A percentile compares a stretch with the other conserved stretches of the same genome.
Conservation (phyloP, 2,888 invertebrate species). For the Mythimna albipuncta region DNA sequence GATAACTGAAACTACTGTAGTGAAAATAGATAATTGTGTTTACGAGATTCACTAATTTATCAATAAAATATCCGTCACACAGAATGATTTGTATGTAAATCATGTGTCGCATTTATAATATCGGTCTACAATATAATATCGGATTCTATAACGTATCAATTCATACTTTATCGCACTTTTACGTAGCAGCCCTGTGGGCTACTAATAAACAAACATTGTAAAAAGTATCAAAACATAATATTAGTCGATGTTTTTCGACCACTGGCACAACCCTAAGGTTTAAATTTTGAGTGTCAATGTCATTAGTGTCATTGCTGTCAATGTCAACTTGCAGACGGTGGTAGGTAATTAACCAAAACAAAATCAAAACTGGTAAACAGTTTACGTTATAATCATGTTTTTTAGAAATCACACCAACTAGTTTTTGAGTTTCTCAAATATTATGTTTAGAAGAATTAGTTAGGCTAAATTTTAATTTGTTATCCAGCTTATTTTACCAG, state of each 20-base stretch:
- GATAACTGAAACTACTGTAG: too few species aligned
- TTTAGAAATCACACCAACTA: conserved; percentile 11
- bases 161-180: too few species aligned
- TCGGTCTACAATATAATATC: too few species aligned
- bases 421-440: conserved; percentile 19
- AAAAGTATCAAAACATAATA: background rate
- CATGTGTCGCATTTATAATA: too few species aligned
- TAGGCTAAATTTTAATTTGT: conserved; percentile 20
- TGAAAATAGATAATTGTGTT: too few species aligned
- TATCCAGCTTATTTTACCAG: conserved; percentile 7
- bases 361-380: conserved; percentile 54
- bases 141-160: too few species aligned
- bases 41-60: too few species aligned
- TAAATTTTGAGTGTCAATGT: conserved; percentile 11
- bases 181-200: too few species aligned
- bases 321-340: background rate
- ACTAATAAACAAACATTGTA: too few species aligned
- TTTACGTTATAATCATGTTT: conserved; percentile 29
- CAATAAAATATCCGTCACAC: too few species aligned
- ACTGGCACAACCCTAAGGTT: background rate
- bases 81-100: too few species aligned
- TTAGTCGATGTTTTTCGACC: background rate
- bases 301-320: conserved; percentile 5
- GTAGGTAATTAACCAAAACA: conserved; percentile 19
- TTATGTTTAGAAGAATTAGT: conserved; percentile 37